Percentiles rank a stretch among this genome's conserved stretches.
Evolutionary conservation across 2,113 vertebrate genomes (phyloP).

Genomic region (Haemorhous mexicanus): DNA sequence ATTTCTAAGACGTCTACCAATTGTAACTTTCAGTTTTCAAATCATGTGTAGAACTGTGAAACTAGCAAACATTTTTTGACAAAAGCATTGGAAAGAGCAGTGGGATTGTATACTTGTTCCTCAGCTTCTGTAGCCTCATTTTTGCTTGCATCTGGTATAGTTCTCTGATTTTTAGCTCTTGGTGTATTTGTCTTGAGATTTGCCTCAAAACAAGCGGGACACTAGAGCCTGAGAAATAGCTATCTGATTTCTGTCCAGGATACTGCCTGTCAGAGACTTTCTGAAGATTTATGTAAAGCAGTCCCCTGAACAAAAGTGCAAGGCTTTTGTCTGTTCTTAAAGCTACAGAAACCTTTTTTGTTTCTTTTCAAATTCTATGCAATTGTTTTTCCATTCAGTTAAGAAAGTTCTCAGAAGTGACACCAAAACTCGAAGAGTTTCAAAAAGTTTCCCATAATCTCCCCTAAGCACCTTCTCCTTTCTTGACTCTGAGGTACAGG

Average conservation of each 20-base stretch:
- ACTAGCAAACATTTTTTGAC: neutral
- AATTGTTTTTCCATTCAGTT: neutral
- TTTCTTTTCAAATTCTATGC: neutral
- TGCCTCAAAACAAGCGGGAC: neutral
- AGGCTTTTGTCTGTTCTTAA: neutral
- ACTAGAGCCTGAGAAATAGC: neutral
- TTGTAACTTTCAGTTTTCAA: neutral
- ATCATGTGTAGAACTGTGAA: neutral
- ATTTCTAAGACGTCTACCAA: neutral
- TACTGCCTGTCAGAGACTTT: neutral
- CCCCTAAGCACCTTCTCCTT: accelerated
- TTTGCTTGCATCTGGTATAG: neutral
- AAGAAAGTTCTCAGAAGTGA: neutral
- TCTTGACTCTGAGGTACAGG: neutral
- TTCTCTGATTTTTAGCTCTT: neutral
- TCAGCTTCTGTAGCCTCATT: neutral
- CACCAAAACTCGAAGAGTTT: neutral
- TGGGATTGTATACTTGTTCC: neutral
- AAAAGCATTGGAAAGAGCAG: neutral
- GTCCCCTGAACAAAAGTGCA: neutral
- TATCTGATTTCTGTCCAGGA: neutral
- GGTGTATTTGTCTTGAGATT: neutral
- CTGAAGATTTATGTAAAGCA: neutral
- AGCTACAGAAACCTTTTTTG: neutral
- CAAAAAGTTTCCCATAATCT: neutral